phyloP scores from a whole-genome alignment of 2,113 vertebrate species.

The Hyaena hyaena region DNA sequence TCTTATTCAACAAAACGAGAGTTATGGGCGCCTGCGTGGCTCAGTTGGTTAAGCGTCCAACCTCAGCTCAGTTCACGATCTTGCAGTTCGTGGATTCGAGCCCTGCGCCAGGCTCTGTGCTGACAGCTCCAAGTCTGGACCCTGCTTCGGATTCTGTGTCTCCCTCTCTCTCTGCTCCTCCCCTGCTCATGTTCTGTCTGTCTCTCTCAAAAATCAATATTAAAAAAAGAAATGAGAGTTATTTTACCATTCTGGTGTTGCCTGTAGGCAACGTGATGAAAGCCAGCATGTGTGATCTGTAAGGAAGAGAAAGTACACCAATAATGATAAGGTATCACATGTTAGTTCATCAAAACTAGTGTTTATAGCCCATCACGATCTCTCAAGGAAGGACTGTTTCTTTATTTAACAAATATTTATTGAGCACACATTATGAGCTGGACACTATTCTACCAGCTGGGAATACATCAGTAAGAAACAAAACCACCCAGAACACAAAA shows the following conservation, averaged over 20 bases:
- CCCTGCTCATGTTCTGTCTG: too few relatives aligned
- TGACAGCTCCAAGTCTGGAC: too few relatives aligned
- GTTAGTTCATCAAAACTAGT: neutral
- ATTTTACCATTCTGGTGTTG: neutral
- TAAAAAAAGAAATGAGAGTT: neutral
- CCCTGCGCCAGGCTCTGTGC: too few relatives aligned
- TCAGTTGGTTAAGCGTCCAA: too few relatives aligned
- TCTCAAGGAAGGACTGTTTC: neutral
- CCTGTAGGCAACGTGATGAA: neutral
- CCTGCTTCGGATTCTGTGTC: too few relatives aligned
- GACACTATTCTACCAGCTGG: neutral
- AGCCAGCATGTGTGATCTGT: neutral
- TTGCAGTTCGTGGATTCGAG: too few relatives aligned
- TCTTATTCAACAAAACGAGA: neutral
- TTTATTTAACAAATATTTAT: neutral
- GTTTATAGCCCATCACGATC: neutral
- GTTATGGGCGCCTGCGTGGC: neutral
- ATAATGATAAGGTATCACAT: neutral
- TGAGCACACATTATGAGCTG: neutral
- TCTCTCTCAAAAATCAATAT: too few relatives aligned
- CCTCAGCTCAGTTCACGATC: too few relatives aligned
- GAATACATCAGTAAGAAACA: neutral
- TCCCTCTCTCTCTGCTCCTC: too few relatives aligned
- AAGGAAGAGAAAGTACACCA: neutral
- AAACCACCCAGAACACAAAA: neutral